Percentiles rank a stretch among this genome's conserved stretches.
phyloP scores from a whole-genome alignment of 64 coral and sea anemone genomes.

The Orbicella faveolata region DNA sequence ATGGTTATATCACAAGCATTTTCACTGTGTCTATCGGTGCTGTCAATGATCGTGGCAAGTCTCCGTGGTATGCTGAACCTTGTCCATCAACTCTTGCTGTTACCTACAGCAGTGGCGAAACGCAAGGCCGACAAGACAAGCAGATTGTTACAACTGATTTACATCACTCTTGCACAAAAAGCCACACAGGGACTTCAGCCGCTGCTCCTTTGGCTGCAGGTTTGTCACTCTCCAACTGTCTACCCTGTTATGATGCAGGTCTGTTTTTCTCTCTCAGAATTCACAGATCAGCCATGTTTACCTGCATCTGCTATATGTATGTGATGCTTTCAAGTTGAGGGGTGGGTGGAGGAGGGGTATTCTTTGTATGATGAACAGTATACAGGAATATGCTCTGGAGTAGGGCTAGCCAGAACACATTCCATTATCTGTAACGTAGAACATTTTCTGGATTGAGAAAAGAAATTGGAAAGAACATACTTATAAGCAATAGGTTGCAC shows the following conservation, averaged over 20 bases:
- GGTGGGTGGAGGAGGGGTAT: no score
- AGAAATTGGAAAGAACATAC: no score
- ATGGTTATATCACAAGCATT: slow-evolving; percentile 99
- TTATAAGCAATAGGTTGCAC: no score
- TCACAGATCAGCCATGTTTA: no score
- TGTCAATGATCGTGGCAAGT: slow-evolving; percentile 92
- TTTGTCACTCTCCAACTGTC: slow-evolving; percentile 3
- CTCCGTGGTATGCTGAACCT: slow-evolving; percentile 96
- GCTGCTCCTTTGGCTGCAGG: slow-evolving; percentile 97
- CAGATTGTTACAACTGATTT: slow-evolving; percentile 96
- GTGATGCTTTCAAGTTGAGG: no score
- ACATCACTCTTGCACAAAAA: slow-evolving; percentile 68
- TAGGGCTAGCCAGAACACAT: no score
- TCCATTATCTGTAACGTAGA: no score
- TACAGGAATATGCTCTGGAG: no score
- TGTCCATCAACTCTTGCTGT: slow-evolving; percentile 97
- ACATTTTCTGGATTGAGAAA: no score
- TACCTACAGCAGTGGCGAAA: slow-evolving; percentile 91
- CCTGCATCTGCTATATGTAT: not conserved
- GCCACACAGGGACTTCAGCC: slow-evolving; percentile 95
- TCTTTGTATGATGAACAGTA: no score
- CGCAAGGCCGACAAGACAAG: slow-evolving; percentile 54
- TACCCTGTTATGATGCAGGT: no score
- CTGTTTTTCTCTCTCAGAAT: no score
- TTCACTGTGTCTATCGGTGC: slow-evolving; percentile 97